These are phyloP conservation scores for Sinocyclocheilus anophthalmus DNA, from an alignment of 2,113 vertebrate genomes.

Conservation along the genomic window DNA sequence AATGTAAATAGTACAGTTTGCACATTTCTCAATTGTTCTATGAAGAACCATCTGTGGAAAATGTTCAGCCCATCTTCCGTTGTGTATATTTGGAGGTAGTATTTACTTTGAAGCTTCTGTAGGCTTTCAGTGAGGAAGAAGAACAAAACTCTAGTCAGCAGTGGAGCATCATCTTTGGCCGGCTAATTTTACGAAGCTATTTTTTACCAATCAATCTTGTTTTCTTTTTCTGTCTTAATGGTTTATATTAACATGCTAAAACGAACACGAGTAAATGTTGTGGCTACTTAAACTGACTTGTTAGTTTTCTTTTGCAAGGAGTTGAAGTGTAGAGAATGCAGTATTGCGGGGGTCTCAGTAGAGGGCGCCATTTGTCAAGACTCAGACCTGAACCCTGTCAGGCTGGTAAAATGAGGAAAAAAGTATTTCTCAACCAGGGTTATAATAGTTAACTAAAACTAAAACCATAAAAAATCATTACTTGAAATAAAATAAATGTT, in stretches of 20 bases:
- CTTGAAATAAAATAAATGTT: no score
- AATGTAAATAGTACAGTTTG: constrained; percentile 6
- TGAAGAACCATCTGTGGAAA: background rate
- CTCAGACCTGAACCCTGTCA: background rate
- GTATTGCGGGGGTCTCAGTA: constrained; percentile 61
- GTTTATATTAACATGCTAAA: constrained; percentile 34
- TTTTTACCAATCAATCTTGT: constrained; percentile 78
- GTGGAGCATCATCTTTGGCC: constrained; percentile 64
- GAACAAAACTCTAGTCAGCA: background rate
- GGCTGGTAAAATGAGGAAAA: background rate
- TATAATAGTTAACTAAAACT: no score
- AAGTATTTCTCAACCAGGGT: background rate
- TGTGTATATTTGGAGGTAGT: constrained; percentile 12
- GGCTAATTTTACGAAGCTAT: constrained; percentile 90
- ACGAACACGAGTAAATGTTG: constrained; percentile 10
- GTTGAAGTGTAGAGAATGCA: background rate
- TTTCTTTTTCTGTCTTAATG: constrained; percentile 7
- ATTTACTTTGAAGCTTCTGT: background rate
- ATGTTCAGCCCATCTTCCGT: background rate
- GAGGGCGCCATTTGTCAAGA: constrained; percentile 59
- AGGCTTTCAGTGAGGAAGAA: background rate
- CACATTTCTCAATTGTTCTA: background rate
- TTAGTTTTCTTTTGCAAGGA: background rate
- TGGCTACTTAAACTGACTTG: background rate
- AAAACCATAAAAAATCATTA: no score